Evolutionary conservation across 2,888 invertebrate species (phyloP), one percentile per base, ranked within the genome.

Genomic region (Gastrophysa polygoni): DNA sequence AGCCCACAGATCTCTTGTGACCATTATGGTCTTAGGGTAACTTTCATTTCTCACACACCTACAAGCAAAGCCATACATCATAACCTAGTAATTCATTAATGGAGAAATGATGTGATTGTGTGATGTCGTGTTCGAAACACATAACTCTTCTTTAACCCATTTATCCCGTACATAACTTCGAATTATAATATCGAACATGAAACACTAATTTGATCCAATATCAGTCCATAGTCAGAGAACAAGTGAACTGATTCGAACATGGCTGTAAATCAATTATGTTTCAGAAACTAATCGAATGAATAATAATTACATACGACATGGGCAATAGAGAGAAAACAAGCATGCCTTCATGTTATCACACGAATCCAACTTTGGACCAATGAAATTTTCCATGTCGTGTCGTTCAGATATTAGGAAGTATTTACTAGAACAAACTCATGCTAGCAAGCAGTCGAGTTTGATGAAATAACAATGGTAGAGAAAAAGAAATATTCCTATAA

Each of bases 101-200:
- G 48, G 32, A 57, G 10, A 50, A 57, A 52, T 16, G 46, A 57
- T 51, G 51, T 56, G 43, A 50, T 43, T 16, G 32, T 48, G 20
- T 50, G 52, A 21, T 29, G 28, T 47, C 61, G 57, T 61, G 57
- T 32, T 20, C 38, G 18, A 47, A 21, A 38, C 38, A 28, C 43
- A 54, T 61, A 61, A 61, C 14, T 61, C 57, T 61, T 61, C 50
- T 48, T 63, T 63, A 57, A 63, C 63, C 59, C 56, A 63, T 63
- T 63, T 56, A 63, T 59, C 59, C 52, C 52, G 38, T 48, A 52
- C 59, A 63, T 63, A 60, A 63, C 55, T 63, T 44, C 61, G 54
- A 61, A 61, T 61, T 57, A 61, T 54, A 57, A 57, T 61, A 61
- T 57, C 51, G 54, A 54, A 61, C 49, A 51, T 50, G 50, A 21